A percentile compares a stretch with the other conserved stretches of the same genome.
phyloP scores from a whole-genome alignment of 1,140 invertebrate species.

The Coelopa frigida region DNA sequence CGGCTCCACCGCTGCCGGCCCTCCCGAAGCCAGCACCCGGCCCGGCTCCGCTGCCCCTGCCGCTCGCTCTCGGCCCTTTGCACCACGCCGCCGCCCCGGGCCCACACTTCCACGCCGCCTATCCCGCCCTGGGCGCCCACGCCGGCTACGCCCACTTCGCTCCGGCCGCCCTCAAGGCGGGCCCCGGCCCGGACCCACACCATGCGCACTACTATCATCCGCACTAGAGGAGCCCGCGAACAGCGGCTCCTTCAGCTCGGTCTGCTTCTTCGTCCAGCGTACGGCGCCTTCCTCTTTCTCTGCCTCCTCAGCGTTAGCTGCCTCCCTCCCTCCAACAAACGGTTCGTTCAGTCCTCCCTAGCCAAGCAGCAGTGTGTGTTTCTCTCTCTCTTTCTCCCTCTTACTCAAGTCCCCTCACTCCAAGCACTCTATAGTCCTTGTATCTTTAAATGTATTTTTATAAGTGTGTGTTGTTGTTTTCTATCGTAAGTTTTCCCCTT shows the following conservation, averaged over 20 bases:
- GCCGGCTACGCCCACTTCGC: conserved; percentile 23
- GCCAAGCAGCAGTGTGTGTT: no score
- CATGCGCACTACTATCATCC: conserved; percentile 27
- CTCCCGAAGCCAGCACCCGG: conserved; percentile 27
- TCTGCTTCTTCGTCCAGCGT: conserved; percentile 1
- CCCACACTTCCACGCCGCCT: conserved; percentile 34
- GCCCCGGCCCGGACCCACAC: conserved; percentile 2
- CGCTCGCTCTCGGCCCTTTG: conserved; percentile 24
- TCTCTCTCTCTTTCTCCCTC: no score
- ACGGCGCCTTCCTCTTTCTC: conserved; percentile 5
- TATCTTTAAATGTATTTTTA: no score
- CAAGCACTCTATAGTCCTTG: no score
- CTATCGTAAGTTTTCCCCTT: no score
- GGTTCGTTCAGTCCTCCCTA: no score
- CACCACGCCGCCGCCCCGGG: conserved; percentile 23
- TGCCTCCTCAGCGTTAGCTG: background rate
- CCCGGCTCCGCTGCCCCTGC: conserved; percentile 14
- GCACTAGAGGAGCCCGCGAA: no score
- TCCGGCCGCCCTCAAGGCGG: conserved; percentile 15
- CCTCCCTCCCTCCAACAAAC: no score
- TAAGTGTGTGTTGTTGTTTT: no score
- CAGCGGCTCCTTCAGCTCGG: background rate
- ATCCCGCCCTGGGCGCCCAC: conserved; percentile 35
- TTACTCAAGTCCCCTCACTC: no score
- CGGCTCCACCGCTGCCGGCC: conserved; percentile 30